Conservation (phyloP, 2,797 vertebrate species). For the Urophycis tenuis region DNA sequence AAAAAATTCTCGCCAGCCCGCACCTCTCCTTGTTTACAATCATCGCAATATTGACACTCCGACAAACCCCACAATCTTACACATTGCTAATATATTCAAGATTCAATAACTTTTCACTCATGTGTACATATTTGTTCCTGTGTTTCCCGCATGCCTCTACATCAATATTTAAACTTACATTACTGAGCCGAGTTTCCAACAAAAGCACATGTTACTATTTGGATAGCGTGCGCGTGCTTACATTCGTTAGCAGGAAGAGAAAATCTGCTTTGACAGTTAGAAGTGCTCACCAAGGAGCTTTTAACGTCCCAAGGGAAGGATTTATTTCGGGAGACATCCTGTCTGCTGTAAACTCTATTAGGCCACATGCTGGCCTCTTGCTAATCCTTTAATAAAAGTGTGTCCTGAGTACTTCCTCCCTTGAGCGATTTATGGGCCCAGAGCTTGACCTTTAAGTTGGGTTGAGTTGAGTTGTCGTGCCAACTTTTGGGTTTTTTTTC, state of each 20-base stretch:
- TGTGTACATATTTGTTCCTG: neutral
- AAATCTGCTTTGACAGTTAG: neutral
- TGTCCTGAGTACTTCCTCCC: neutral
- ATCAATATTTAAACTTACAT: too few species aligned
- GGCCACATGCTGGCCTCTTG: constrained; percentile 1
- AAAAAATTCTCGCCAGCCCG: too few species aligned
- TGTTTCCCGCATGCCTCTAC: too few species aligned
- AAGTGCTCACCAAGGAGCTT: constrained; percentile 7
- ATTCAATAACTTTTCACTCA: neutral
- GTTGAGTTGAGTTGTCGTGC: neutral
- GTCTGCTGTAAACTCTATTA: constrained; percentile 3
- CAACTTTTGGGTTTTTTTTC: constrained; percentile 1
- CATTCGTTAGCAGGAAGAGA: constrained; percentile 7
- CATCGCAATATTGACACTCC: too few species aligned
- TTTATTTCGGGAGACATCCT: constrained; percentile 12
- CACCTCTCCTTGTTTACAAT: too few species aligned
- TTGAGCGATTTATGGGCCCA: constrained; percentile 9
- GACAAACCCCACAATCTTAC: too few species aligned
- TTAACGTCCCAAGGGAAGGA: neutral
- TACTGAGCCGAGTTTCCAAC: neutral
- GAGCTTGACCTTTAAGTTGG: neutral
- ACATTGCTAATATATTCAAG: too few species aligned
- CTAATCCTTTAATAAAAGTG: constrained; percentile 8
- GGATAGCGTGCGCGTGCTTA: neutral
- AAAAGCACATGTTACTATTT: neutral